Base-by-base conservation (phyloP, 2,888 invertebrate species). In the Scrobipalpa atriplicella region DNA sequence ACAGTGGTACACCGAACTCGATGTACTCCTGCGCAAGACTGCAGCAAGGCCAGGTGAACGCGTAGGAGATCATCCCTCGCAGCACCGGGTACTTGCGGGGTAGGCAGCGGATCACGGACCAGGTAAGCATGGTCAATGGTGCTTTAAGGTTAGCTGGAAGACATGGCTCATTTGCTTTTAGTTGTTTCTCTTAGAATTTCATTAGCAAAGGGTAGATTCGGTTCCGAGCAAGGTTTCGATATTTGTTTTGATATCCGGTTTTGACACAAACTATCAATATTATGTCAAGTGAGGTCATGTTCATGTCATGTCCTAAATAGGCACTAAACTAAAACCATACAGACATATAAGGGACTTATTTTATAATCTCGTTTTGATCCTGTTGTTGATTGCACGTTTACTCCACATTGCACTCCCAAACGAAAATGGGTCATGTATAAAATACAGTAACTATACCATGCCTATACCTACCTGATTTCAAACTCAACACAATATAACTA, bases 11-110 rank as follows among this genome's bases (percentile, higher is more conserved):
- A 0, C 87, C 86, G 7, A 85, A 74, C 51, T 81, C 87, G 2
- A 92, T 68, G 62, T 90, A 87, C 66, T 96, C 96, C 78, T 96
- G 96, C 65, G 94, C 93, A 9, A 96, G 76, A 78, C 95, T 95
- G 76, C 96, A 95, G 0, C 94, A 90, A 0, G 96, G 96, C 96
- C 96, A 96, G 66, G 95, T 94, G 2, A 95, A 77, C 29, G 94
- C 94, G 75, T 96, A 96, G 0, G 95, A 94, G 7, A 95, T 76
- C 95, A 96, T 95, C n/a, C 96, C 96, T 18, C 90, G 82, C 16
- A 87, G 62, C 0, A 90, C 66, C 0, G 94, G 94, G 69, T 89
- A 93, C 62, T 88, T 36, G 38, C 16, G n/a, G 54, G 21, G 21
- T 21, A 56, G 21, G 11, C 29, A 3, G 13, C 10, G 6, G 13